Evolutionary conservation across 2,888 invertebrate species (phyloP).

Genomic region (Lucinisca nassula): DNA sequence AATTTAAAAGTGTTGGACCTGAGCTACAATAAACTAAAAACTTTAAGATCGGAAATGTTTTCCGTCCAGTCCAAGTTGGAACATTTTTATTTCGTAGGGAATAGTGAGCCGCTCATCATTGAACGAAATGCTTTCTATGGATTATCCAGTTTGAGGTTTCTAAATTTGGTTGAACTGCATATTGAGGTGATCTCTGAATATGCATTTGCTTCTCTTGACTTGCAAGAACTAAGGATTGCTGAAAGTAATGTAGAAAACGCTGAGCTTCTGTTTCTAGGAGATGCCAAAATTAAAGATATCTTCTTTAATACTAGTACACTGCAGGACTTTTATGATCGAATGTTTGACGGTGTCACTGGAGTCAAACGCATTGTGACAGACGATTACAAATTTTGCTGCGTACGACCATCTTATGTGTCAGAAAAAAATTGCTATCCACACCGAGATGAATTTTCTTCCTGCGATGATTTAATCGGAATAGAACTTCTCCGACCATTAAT

Average conservation of each 20-base stretch:
- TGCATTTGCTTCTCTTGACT: not conserved
- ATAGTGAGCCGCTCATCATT: not conserved
- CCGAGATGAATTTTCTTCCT: not conserved
- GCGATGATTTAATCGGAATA: not conserved
- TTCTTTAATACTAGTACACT: not conserved
- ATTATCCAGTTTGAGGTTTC: not conserved
- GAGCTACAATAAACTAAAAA: not conserved
- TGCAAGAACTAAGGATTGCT: not conserved
- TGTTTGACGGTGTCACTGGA: not conserved
- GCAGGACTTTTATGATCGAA: not conserved
- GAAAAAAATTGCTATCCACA: not conserved
- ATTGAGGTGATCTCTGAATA: too few species aligned
- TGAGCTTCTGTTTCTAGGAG: not conserved
- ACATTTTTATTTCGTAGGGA: not conserved
- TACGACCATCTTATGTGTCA: not conserved
- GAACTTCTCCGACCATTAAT: not conserved
- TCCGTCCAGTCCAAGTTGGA: slow-evolving; percentile 11
- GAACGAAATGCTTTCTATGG: not conserved
- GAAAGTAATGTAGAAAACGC: not conserved
- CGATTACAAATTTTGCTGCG: not conserved
- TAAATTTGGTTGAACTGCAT: not conserved
- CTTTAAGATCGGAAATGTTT: slow-evolving; percentile 6
- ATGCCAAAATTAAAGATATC: not conserved
- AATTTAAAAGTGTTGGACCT: not conserved
- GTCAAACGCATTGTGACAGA: not conserved